These are phyloP conservation scores for Botia kubotai DNA, from an alignment of 2,797 vertebrate genomes.

Conservation along the genomic window DNA sequence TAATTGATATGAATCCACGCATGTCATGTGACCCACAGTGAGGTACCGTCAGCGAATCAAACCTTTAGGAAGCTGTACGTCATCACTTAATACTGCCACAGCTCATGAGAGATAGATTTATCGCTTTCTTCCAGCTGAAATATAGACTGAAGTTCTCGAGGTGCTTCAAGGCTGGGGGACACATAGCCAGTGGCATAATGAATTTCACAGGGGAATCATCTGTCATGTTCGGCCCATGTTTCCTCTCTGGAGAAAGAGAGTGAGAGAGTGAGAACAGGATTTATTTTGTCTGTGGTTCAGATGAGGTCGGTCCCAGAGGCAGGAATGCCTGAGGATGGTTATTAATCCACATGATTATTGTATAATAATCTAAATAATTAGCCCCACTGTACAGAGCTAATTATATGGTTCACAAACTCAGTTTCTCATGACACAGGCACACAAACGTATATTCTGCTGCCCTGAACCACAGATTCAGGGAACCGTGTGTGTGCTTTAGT, in stretches of 20 bases:
- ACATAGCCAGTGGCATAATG: slow-evolving; percentile 2
- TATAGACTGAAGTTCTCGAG: background rate
- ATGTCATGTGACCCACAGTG: background rate
- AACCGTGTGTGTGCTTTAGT: background rate
- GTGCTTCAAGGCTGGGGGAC: slow-evolving; percentile 19
- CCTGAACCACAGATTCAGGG: background rate
- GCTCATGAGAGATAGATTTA: background rate
- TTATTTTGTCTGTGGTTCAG: slow-evolving; percentile 32
- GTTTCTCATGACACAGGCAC: slow-evolving; percentile 15
- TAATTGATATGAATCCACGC: background rate
- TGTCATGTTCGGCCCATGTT: background rate
- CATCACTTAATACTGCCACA: slow-evolving; percentile 20
- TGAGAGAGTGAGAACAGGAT: slow-evolving; percentile 7
- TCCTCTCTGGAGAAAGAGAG: background rate
- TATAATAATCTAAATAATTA: no score
- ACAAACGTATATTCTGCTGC: slow-evolving; percentile 9
- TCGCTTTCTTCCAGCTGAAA: background rate
- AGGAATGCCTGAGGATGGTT: background rate
- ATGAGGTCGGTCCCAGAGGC: slow-evolving; percentile 3
- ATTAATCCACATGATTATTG: slow-evolving; percentile 39
- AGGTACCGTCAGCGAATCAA: background rate
- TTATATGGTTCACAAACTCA: background rate
- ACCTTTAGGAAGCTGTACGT: slow-evolving; percentile 6
- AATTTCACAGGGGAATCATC: slow-evolving; percentile 9
- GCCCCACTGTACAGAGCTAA: slow-evolving; percentile 8